phyloP scores from a whole-genome alignment of 2,888 invertebrate genomes.

The Sinodicranocentrus sp. region DNA sequence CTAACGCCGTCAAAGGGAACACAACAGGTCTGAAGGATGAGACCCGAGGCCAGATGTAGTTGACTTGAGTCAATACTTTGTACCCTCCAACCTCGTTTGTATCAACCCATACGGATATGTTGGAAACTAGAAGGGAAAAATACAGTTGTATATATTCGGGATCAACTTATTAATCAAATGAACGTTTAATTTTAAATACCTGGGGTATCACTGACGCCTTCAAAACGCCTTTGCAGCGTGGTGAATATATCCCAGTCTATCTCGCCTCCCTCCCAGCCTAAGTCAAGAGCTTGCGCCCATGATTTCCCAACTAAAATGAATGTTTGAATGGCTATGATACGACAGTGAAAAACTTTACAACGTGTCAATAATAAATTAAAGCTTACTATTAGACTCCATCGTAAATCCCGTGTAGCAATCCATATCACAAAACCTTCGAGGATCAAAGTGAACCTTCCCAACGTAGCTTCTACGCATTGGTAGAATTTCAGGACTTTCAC shows the following conservation, averaged over 20 bases:
- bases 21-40: conserved; percentile 68
- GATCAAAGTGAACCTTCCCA: conserved; percentile 84
- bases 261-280: conserved; percentile 74
- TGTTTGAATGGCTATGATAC: neutral
- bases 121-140: conserved; percentile 76
- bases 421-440: conserved; percentile 85
- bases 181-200: conserved; percentile 50
- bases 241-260: conserved; percentile 72
- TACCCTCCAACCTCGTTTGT: conserved; percentile 73
- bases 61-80: conserved; percentile 74
- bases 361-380: neutral
- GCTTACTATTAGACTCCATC: conserved; percentile 83
- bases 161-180: neutral
- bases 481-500: conserved; percentile 73
- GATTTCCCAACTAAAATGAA: conserved; percentile 72
- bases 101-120: conserved; percentile 76
- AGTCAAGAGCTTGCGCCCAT: conserved; percentile 68
- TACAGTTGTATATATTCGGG: neutral
- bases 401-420: conserved; percentile 89
- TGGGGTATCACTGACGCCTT: conserved; percentile 73
- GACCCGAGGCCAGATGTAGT: conserved; percentile 75
- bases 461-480: conserved; percentile 79
- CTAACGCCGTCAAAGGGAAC: conserved; percentile 75
- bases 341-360: neutral
- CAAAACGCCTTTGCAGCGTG: conserved; percentile 72